Evolutionary conservation across 1,140 invertebrate genomes (phyloP), one percentile per base, ranked within the genome.

Genomic region (Lanistes nyassanus): DNA sequence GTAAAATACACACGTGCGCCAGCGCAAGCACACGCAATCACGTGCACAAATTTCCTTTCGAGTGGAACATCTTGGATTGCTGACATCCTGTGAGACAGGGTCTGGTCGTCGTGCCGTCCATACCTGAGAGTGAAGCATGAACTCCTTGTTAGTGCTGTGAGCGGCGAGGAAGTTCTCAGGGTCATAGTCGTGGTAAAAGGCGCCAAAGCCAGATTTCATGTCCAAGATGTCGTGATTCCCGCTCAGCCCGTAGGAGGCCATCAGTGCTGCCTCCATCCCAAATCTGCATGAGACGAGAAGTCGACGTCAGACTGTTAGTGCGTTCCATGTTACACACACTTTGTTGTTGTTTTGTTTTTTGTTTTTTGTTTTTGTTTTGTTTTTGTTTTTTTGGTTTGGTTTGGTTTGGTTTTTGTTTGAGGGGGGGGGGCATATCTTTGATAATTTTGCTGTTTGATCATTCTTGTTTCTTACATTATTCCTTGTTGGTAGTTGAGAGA

Each of bases 161-260:
- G 76, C 68, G 16, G 79, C 47, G 0, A 82, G 47, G 74, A 78
- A 78, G 13, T 66, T 69, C 34, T 81, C 75, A 2, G 83, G 84
- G 53, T 82, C 68, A 71, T 82, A 86, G 69, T 86, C 84, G 29
- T 81, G 76, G 60, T 79, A 86, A 71, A 84, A 86, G 29, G 81
- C 84, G 11, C 82, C 82, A 62, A 83, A 84, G 0, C 84, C 84
- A 31, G 83, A 83, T 2, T 47, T 36, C 73, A 82, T 81, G 65
- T 84, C 84, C 6, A 86, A 76, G 58, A 86, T 86, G 34, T 84
- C 72, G 34, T 71, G 47, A 34, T 84, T 86, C n/a, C 84, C 84
- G 67, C 82, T 79, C 26, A 86, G 69, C 4, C 83, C 84, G 55
- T 80, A 78, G 16, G 82, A 76, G 4, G 84, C 81, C 53, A 86